Evolutionary conservation across 2,113 vertebrate genomes (phyloP).

Genomic region (Apus apus): DNA sequence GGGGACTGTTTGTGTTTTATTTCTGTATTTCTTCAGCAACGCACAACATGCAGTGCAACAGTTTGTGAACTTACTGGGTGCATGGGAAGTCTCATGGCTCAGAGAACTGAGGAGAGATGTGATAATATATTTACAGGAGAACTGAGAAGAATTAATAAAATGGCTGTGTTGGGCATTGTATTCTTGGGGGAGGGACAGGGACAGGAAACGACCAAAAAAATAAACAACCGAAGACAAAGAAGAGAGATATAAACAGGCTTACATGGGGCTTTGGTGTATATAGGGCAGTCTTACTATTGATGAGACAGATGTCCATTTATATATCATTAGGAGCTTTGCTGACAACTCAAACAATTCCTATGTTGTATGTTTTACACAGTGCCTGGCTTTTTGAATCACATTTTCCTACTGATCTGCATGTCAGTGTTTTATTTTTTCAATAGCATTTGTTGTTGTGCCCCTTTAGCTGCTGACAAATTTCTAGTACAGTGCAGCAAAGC

Average conservation of each 20-base stretch:
- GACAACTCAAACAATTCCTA: not conserved
- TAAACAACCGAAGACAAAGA: not conserved
- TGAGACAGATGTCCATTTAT: not conserved
- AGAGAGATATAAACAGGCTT: not conserved
- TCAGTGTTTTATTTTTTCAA: not conserved
- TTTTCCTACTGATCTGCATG: not conserved
- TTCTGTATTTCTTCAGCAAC: not conserved
- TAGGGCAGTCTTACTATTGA: not conserved
- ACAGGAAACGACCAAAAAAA: not conserved
- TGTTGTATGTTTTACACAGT: not conserved
- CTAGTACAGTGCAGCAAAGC: not conserved
- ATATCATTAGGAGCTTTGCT: not conserved
- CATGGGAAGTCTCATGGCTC: not conserved
- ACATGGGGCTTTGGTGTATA: not conserved
- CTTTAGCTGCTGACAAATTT: not conserved
- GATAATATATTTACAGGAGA: not conserved
- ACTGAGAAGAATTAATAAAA: not conserved
- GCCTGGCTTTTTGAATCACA: not conserved
- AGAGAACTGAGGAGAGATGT: not conserved
- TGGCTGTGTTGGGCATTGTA: not conserved
- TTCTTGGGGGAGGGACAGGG: not conserved
- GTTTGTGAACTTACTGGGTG: not conserved
- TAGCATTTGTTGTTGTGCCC: not conserved
- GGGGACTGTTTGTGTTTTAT: rapidly evolving
- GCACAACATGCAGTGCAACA: not conserved